Percentiles rank a stretch among this genome's conserved stretches.
phyloP scores from a whole-genome alignment of 2,888 invertebrate species.

The Hyposoter didymator region DNA sequence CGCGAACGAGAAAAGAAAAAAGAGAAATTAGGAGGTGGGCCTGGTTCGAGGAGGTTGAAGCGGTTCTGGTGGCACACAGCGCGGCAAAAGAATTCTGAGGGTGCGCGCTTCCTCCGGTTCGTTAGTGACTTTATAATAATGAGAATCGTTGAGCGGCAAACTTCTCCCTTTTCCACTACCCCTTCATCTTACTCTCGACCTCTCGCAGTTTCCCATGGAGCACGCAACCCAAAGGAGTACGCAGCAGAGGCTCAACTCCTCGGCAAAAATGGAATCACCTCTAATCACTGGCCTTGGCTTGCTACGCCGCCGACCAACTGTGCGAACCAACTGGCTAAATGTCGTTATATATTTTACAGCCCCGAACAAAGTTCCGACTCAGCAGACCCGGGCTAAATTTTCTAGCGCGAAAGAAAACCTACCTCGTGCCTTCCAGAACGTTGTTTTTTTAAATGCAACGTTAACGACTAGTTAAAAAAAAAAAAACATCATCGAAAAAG shows the following conservation, averaged over 20 bases:
- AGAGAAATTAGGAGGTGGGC: not conserved
- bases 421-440: slow-evolving; percentile 36
- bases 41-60: slow-evolving; percentile 5
- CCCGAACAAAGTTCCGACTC: slow-evolving; percentile 71
- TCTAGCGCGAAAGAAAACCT: slow-evolving; percentile 39
- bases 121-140: slow-evolving; percentile 81
- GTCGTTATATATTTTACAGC: slow-evolving; percentile 42
- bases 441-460: slow-evolving; percentile 20
- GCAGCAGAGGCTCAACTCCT: slow-evolving; percentile 70
- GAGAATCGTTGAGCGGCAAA: slow-evolving; percentile 71
- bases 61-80: slow-evolving; percentile 25
- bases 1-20: not conserved
- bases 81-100: slow-evolving; percentile 57
- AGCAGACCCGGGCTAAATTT: slow-evolving; percentile 62
- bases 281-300: slow-evolving; percentile 76
- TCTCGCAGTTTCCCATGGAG: slow-evolving; percentile 31
- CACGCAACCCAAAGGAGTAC: slow-evolving; percentile 24
- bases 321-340: slow-evolving; percentile 52
- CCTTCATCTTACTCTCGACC: not conserved
- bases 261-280: slow-evolving; percentile 78
- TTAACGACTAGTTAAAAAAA: slow-evolving; percentile 15
- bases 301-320: slow-evolving; percentile 46
- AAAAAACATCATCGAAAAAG: not conserved
- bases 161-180: slow-evolving; percentile 28
- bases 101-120: slow-evolving; percentile 75